Conservation (phyloP, 2,888 invertebrate genomes). For the Carterocephalus palaemon region DNA sequence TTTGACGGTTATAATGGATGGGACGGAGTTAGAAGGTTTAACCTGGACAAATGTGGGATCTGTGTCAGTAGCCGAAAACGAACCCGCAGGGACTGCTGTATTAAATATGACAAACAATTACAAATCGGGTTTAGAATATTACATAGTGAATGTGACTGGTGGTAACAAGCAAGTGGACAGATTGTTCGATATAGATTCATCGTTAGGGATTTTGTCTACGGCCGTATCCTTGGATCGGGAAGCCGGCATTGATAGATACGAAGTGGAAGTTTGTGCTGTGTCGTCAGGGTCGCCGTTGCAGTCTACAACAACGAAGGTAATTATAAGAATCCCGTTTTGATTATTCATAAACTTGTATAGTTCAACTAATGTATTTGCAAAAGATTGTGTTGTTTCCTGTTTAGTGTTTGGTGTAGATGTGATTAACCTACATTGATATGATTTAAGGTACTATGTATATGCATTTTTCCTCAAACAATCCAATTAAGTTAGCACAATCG, state of each 20-base stretch:
- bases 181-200: slow-evolving; percentile 93
- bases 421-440: slow-evolving; percentile 25
- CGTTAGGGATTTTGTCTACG: slow-evolving; percentile 91
- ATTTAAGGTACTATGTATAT: slow-evolving; percentile 28
- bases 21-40: slow-evolving; percentile 78
- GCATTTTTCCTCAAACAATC: slow-evolving; percentile 46
- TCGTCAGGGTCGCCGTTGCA: slow-evolving; percentile 84
- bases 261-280: slow-evolving; percentile 91
- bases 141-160: slow-evolving; percentile 91
- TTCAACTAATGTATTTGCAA: not conserved
- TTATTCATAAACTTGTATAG: no score
- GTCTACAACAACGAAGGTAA: slow-evolving; percentile 91
- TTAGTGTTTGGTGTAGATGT: no score
- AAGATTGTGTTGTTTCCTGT: no score
- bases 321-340: slow-evolving; percentile 39
- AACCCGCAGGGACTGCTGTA: slow-evolving; percentile 91
- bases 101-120: slow-evolving; percentile 87
- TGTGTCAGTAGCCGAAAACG: slow-evolving; percentile 93
- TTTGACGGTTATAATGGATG: slow-evolving; percentile 87
- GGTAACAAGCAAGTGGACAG: slow-evolving; percentile 88
- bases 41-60: slow-evolving; percentile 82
- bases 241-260: slow-evolving; percentile 88
- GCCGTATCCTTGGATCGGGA: slow-evolving; percentile 91
- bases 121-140: slow-evolving; percentile 88
- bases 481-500: slow-evolving; percentile 70